Evolutionary conservation across 2,797 vertebrate genomes (phyloP).

Genomic region (Bradypodion ventrale): DNA sequence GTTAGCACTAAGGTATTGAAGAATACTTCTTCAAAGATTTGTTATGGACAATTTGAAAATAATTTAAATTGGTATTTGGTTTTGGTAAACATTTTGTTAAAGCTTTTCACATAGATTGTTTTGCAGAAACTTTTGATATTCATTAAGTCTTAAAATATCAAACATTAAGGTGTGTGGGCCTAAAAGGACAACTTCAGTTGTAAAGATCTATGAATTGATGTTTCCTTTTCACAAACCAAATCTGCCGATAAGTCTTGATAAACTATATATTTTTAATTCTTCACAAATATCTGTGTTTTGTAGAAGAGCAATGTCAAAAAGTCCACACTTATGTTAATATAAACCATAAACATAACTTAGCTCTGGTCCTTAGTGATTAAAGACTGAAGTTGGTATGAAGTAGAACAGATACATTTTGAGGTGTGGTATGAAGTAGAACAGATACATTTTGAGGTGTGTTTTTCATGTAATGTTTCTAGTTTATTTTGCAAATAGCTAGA

Average conservation of each 20-base stretch:
- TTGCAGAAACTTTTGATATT: neutral
- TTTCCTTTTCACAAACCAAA: neutral
- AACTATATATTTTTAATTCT: neutral
- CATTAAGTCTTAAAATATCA: neutral
- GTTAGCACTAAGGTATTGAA: constrained; percentile 28
- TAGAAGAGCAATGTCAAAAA: neutral
- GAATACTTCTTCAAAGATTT: constrained; percentile 51
- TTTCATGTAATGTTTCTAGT: neutral
- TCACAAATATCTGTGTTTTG: neutral
- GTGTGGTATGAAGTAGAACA: neutral
- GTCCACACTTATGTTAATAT: too few species aligned
- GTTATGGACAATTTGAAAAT: neutral
- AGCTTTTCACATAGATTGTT: neutral
- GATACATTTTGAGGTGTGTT: neutral
- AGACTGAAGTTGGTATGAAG: neutral
- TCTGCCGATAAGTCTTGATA: neutral
- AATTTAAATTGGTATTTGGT: neutral
- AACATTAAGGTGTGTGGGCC: neutral
- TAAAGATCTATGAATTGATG: neutral
- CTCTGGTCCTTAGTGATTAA: neutral
- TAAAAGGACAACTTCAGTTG: too few species aligned
- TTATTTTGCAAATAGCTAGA: neutral
- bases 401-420: neutral
- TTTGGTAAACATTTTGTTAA: neutral
- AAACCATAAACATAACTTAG: too few species aligned